Conservation (phyloP, 2,888 invertebrate species). For the Cheilosia variabilis region DNA sequence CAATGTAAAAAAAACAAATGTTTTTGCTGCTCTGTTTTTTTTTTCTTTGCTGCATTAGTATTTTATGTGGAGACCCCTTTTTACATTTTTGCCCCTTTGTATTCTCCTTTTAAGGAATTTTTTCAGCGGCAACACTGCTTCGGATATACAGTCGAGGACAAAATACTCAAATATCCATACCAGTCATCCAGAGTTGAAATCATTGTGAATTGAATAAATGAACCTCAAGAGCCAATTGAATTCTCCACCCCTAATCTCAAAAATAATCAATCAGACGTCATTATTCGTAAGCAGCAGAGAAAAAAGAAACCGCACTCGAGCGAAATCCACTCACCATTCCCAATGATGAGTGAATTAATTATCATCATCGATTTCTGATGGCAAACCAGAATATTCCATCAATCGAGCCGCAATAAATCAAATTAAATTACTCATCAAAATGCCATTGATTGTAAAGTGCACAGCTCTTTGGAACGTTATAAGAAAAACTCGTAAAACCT, state of each 20-base stretch:
- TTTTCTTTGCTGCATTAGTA: too few relatives aligned
- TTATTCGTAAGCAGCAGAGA: background rate
- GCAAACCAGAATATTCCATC: constrained; percentile 20
- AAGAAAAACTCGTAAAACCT: background rate
- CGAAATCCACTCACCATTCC: constrained; percentile 23
- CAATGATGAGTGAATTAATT: constrained; percentile 39
- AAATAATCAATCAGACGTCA: background rate
- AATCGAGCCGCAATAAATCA: constrained; percentile 51
- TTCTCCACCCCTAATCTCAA: background rate
- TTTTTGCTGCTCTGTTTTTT: too few relatives aligned
- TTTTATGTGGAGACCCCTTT: too few relatives aligned
- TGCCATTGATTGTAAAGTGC: constrained; percentile 51
- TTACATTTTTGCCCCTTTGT: too few relatives aligned
- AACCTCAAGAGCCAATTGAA: background rate
- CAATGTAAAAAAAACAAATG: too few relatives aligned
- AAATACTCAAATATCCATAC: background rate
- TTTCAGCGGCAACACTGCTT: too few relatives aligned
- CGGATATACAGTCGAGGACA: background rate
- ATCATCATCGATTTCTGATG: constrained; percentile 18
- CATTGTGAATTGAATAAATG: background rate
- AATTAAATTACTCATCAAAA: constrained; percentile 65
- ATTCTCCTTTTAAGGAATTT: too few relatives aligned
- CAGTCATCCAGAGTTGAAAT: background rate
- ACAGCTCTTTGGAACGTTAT: constrained; percentile 27
- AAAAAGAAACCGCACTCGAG: background rate